These are phyloP conservation scores for Rhizomys pruinosus DNA, from an alignment of 2,113 vertebrate species.

Conservation along the genomic window DNA sequence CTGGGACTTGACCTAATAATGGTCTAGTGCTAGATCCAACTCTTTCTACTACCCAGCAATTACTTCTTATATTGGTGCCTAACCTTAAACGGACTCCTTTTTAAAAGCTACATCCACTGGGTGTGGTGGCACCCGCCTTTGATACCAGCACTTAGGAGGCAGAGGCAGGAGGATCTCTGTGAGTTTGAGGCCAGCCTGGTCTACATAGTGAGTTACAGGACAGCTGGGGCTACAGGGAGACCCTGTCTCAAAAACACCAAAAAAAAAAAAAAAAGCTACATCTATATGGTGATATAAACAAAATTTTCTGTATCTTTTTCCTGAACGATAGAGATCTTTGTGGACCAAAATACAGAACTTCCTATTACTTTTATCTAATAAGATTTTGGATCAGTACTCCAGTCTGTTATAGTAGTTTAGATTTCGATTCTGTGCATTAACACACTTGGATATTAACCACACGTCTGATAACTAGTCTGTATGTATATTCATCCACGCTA, in stretches of 20 bases:
- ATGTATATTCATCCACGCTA: slow-evolving; percentile 34
- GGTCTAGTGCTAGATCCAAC: slow-evolving; percentile 39
- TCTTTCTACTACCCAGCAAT: slow-evolving; percentile 38
- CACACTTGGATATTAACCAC: slow-evolving; percentile 28
- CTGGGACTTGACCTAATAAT: slow-evolving; percentile 21
- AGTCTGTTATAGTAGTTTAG: slow-evolving; percentile 45
- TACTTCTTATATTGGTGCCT: slow-evolving; percentile 30
- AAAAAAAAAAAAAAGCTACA: slow-evolving; percentile 11
- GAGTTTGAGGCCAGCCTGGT: too few species aligned
- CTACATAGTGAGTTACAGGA: too few species aligned
- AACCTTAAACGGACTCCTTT: slow-evolving; percentile 28
- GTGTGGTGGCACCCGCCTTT: too few species aligned
- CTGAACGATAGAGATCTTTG: slow-evolving; percentile 34
- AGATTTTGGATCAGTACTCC: background rate
- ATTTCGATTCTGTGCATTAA: slow-evolving; percentile 26
- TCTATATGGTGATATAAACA: background rate
- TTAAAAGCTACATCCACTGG: background rate
- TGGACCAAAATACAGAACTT: slow-evolving; percentile 49
- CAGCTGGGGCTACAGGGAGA: too few species aligned
- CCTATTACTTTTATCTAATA: slow-evolving; percentile 46
- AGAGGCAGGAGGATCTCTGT: too few species aligned
- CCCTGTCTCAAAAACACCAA: too few species aligned
- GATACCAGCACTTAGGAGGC: too few species aligned
- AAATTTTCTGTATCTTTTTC: background rate
- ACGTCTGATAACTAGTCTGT: slow-evolving; percentile 44